phyloP scores from a whole-genome alignment of 1,140 invertebrate genomes.

The Temnothorax nylanderi region DNA sequence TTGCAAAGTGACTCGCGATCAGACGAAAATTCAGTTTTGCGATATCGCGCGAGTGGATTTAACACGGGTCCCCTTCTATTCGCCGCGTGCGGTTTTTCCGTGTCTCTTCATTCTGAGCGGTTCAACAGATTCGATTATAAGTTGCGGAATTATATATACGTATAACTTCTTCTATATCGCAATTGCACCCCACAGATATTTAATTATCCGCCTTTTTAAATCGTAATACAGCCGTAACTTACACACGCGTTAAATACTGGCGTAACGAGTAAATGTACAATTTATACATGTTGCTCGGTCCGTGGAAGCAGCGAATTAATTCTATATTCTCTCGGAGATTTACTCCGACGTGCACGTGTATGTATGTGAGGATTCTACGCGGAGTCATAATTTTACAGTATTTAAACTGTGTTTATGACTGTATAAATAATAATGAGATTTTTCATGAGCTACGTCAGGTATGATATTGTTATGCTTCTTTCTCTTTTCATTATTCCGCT shows the following conservation, averaged over 20 bases:
- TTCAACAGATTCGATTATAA: slow-evolving; percentile 9
- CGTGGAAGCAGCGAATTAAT: slow-evolving; percentile 38
- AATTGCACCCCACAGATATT: neutral
- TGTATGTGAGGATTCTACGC: slow-evolving; percentile 9
- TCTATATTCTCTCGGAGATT: slow-evolving; percentile 54
- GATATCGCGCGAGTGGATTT: slow-evolving; percentile 16
- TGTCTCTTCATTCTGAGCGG: neutral
- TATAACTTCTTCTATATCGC: neutral
- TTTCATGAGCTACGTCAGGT: slow-evolving; percentile 20
- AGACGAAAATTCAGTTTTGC: slow-evolving; percentile 50
- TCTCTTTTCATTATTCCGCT: neutral
- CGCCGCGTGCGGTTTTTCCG: slow-evolving; percentile 1
- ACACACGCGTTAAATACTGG: neutral
- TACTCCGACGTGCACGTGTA: slow-evolving; percentile 5
- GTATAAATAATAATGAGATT: slow-evolving; percentile 61
- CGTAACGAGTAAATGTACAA: slow-evolving; percentile 45
- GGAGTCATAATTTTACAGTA: slow-evolving; percentile 34
- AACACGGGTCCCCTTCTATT: slow-evolving; percentile 15
- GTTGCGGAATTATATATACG: neutral
- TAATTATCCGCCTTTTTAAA: neutral
- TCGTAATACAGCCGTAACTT: neutral
- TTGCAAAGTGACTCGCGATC: slow-evolving; percentile 58
- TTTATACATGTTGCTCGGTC: slow-evolving; percentile 37
- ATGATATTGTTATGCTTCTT: slow-evolving; percentile 22
- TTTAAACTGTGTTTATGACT: slow-evolving; percentile 51